Base-by-base conservation (phyloP, 2,888 invertebrate genomes). In the Lepas anatifera region DNA sequence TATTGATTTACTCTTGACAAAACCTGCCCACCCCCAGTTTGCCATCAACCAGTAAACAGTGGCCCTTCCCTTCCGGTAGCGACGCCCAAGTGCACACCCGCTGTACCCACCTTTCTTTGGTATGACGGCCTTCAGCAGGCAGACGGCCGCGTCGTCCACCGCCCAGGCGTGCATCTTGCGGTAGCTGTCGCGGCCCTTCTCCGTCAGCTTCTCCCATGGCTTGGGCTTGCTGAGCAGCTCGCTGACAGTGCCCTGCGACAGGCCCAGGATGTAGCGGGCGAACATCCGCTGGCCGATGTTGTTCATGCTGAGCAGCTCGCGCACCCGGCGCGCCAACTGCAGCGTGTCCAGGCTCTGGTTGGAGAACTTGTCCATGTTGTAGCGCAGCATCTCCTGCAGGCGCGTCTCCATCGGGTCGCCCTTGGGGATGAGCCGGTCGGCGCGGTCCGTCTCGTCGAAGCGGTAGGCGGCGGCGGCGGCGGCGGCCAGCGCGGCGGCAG, bases 101-200 rank as follows among this genome's bases (percentile, higher is more conserved):
- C n/a, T n/a, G n/a, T n/a, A 71, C 87, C 86, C 87, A 94, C 94
- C 94, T 93, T 95, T 95, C 86, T 93, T 94, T 80, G 95, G 95
- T 84, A 97, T 95, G 80, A 99, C 89, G 76, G 95, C 93, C 83
- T 99, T 98, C 81, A 99, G 88, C 77, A 97, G 89, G 85, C 95
- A 87, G 78, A 99, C 93, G 78, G 98, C 96, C 78, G 92, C 90
- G 79, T 97, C 96, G 83, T 98, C 98, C 81, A 92, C 92, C 75
- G 97, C 95, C 99, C 99, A 99, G 77, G 95, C 95, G 83, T 97
- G 95, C 95, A 99, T 99, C 83, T 98, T 97, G 78, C 99, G 85
- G 84, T 99, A 99, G 77, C 97, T 97, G 84, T 99, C 99, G 70
- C 98, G 85, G 46, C 99, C 99, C 81, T 99, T 99, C 83, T 99